These are phyloP conservation scores for Eristalis pertinax DNA, from an alignment of 2,888 invertebrate genomes.

Conservation along the genomic window DNA sequence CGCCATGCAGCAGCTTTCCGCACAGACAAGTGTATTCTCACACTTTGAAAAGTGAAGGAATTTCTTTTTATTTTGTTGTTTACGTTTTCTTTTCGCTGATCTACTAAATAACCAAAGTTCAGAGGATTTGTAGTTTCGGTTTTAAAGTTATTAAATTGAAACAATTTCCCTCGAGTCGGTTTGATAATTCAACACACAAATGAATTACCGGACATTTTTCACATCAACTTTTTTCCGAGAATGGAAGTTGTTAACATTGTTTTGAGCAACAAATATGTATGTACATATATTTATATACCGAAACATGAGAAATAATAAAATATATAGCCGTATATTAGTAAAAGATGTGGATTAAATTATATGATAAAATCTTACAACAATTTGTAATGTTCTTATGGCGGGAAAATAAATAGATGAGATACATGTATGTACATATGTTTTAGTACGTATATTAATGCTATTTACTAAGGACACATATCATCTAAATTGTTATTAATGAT, in stretches of 20 bases:
- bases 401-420: too few species aligned
- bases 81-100: constrained; percentile 5
- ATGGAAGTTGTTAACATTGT: neutral
- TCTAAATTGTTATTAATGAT: too few species aligned
- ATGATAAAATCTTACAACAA: too few species aligned
- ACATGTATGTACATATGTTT: too few species aligned
- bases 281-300: neutral
- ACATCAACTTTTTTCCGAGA: neutral
- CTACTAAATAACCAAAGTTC: neutral
- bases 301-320: neutral
- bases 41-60: constrained; percentile 16
- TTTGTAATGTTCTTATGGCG: too few species aligned
- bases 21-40: constrained; percentile 1
- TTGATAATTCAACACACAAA: constrained; percentile 35
- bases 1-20: neutral
- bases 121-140: constrained; percentile 20
- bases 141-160: constrained; percentile 44
- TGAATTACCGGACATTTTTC: constrained; percentile 40
- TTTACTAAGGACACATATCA: too few species aligned
- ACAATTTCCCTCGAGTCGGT: constrained; percentile 14
- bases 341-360: neutral
- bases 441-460: too few species aligned
- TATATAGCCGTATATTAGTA: neutral
- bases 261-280: neutral
- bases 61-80: constrained; percentile 1